Conservation (phyloP, 2,797 vertebrate species). For the Sandelia bainsii region DNA sequence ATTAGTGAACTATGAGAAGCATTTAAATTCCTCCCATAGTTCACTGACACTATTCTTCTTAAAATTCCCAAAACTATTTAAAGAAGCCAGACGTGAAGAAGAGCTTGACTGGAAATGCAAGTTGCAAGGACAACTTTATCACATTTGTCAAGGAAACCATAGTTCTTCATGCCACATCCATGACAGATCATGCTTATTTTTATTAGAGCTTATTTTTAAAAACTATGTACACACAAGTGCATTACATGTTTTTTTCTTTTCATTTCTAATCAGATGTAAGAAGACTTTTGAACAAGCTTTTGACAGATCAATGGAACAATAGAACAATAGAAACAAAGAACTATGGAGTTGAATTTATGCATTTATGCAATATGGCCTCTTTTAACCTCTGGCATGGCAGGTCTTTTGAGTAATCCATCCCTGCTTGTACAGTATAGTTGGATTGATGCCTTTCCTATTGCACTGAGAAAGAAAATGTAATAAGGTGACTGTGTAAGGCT, state of each 20-base stretch:
- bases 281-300: no score
- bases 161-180: not conserved
- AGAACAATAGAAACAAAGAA: no score
- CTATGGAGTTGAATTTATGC: no score
- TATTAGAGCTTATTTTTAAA: no score
- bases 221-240: no score
- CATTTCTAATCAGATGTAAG: no score
- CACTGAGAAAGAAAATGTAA: not conserved
- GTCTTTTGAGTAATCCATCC: not conserved
- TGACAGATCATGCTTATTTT: not conserved
- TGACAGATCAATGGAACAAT: no score
- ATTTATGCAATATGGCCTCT: no score
- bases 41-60: not conserved
- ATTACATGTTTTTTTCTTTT: no score
- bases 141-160: not conserved
- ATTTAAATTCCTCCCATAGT: not conserved
- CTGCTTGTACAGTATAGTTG: not conserved
- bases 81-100: not conserved
- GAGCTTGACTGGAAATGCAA: no score
- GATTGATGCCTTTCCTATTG: not conserved
- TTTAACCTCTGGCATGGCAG: not conserved
- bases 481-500: slow-evolving; percentile 1
- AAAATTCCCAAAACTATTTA: slow-evolving; percentile 1
- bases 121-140: not conserved
- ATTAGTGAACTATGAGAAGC: not conserved